Percentiles rank a stretch among this genome's conserved stretches.
Conservation (phyloP, 1,140 invertebrate species). For the Chymomyza costata region DNA sequence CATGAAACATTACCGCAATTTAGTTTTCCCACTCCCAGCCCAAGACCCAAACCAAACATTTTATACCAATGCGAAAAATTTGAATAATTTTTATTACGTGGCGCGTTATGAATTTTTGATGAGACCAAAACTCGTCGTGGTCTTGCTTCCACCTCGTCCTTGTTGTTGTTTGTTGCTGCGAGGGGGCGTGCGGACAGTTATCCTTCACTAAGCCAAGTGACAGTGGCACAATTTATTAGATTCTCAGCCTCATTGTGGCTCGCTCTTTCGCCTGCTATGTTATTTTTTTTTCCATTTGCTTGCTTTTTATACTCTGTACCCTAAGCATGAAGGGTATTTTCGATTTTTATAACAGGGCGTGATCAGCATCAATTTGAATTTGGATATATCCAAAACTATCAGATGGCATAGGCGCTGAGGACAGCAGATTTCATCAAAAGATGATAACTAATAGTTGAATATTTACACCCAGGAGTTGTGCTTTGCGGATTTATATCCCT, state of each 20-base stretch:
- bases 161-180: constrained; percentile 22
- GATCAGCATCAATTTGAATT: no score
- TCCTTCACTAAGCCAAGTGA: constrained; percentile 73
- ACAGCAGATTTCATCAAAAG: constrained; percentile 17
- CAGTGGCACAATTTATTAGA: constrained; percentile 74
- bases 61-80: constrained; percentile 58
- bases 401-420: no score
- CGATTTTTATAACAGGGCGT: no score
- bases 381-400: no score
- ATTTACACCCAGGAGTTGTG: no score
- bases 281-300: constrained; percentile 20
- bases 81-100: constrained; percentile 75
- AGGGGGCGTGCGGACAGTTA: constrained; percentile 60
- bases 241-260: constrained; percentile 60
- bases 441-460: no score
- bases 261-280: constrained; percentile 17
- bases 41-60: background rate
- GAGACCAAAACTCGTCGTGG: no score
- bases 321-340: no score
- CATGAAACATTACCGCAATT: constrained; percentile 71
- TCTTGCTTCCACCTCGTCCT: constrained; percentile 19
- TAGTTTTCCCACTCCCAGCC: constrained; percentile 34
- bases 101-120: constrained; percentile 74
- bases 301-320: constrained; percentile 15
- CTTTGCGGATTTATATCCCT: no score